phyloP scores from a whole-genome alignment of 2,113 vertebrate genomes.

The Triplophysa dalaica region DNA sequence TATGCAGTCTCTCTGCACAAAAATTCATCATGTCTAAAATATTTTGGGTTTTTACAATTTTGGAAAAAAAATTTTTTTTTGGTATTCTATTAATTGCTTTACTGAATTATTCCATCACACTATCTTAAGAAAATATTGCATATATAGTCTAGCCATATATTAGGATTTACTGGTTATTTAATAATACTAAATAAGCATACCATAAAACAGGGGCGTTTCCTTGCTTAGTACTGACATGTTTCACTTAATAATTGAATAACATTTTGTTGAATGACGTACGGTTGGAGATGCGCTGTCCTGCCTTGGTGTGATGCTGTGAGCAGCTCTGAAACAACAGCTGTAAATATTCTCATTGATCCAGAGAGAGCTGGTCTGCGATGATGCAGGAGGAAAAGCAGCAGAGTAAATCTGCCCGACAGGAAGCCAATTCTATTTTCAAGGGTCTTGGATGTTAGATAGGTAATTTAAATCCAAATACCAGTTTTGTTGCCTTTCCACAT shows the following conservation, averaged over 20 bases:
- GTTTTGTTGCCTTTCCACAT: conserved; percentile 57
- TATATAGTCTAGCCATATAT: too few species aligned
- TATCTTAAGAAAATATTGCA: neutral
- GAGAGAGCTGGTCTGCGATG: conserved; percentile 77
- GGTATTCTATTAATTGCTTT: neutral
- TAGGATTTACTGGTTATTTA: too few species aligned
- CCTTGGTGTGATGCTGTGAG: conserved; percentile 78
- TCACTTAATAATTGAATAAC: neutral
- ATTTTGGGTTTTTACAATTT: neutral
- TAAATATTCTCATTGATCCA: conserved; percentile 83
- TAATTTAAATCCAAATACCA: conserved; percentile 79
- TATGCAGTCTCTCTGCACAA: too few species aligned
- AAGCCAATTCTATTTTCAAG: conserved; percentile 81
- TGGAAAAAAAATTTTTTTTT: neutral
- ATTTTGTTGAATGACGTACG: conserved; percentile 56
- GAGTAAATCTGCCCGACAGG: conserved; percentile 82
- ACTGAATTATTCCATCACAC: neutral
- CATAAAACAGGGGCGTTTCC: neutral
- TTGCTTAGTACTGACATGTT: neutral
- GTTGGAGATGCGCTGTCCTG: conserved; percentile 69
- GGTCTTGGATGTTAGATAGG: conserved; percentile 79
- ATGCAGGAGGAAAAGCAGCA: conserved; percentile 73
- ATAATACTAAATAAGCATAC: neutral
- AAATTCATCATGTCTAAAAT: neutral
- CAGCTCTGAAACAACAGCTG: conserved; percentile 78